Base-by-base conservation (phyloP, 64 coral and sea anemone species). In the Orbicella faveolata region DNA sequence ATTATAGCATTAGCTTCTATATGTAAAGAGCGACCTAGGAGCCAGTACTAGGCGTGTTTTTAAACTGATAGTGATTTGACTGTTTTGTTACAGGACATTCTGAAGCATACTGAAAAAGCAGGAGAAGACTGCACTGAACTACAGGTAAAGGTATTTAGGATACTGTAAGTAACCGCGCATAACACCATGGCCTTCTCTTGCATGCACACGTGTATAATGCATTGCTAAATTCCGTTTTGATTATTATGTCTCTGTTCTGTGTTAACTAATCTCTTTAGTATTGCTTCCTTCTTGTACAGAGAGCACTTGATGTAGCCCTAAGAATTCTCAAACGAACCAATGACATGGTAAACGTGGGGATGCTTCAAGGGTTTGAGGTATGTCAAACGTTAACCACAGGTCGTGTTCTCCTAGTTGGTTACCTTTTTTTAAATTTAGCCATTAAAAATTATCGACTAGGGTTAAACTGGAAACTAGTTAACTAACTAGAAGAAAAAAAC, bases 311-410 rank as follows among this genome's bases (percentile, higher is more conserved):
- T 33, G 94, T 96, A n/a, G 94, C 94, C 8, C 64, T 96, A 11
- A 88, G 90, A n/a, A 96, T 96, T 67, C 81, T 96, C 18, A 96
- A 96, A 34, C 90, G 94, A 89, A 96, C 94, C 0, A 96, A 96
- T 74, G 94, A 96, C 59, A 96, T 96, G 94, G 92, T 96, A 63
- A 89, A 92, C 36, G 94, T 96, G 17, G 94, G 90, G 21, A 93
- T 90, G 90, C 75, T 96, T 73, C 81, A 96, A 89, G 94, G 94
- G 51, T 93, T 89, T 26, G 90, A 96, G 86, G 94, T 93, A 36
- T 87, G 87, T 26, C 14, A 13, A 10, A 9, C 18, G 21, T 55
- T 2, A 41, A 41, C 39, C 4, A 41, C 39, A 41, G 39, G 4
- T 48, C 2, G 44, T 48, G 44, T 48, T 48, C 3, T 48, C 0